Evolutionary conservation across 2,113 vertebrate species (phyloP), one percentile per base, ranked within the genome.

Genomic region (Archilochus colubris): DNA sequence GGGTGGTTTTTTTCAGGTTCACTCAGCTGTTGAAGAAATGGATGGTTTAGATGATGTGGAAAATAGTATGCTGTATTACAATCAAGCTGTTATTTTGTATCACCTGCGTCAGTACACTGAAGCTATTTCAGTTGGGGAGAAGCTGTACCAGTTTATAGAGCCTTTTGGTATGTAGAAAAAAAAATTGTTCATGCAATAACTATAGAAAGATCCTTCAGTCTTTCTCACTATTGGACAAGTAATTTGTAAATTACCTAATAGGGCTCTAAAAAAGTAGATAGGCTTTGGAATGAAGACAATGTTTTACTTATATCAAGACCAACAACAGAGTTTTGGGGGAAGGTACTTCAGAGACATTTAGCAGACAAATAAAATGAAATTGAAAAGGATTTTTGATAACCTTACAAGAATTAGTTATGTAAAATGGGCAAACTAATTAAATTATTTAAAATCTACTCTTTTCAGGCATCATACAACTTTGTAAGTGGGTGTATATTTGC

Each of bases 21-120:
- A 99, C 94, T 98, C 99, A 9, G 98, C 99, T 70, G 97, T 99
- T 66, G 99, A 99, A 89, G 99, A 99, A 84, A 98, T 99, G 88
- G 99, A 99, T 88, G 99, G 99, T 48, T 96, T 99, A 97, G 99
- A 99, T 90, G 99, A 99, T 82, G 99, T 99, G 54, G 99, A 99
- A 88, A 99, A 99, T 69, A 99, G 99, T 78, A 98, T 99, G 97
- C 97, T 99, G 44, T 99, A 99, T 96, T 99, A 99, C 94, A 99
- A 99, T 92, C 99, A 99, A 80, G 99, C 99, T 67, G 98, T 99
- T 94, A 98, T 99, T 90, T 97, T 99, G 36, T 99, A 99, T 95
- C 98, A 99, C 75, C 98, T 99, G 96, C 98, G 99, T 7, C 99
- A 99, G 95, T 99, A 99, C 66, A 98, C 98, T 13, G 99, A 99